Percentiles rank a stretch among this genome's conserved stretches.
Conservation (phyloP, 2,797 vertebrate species). For the Danio albolineatus region DNA sequence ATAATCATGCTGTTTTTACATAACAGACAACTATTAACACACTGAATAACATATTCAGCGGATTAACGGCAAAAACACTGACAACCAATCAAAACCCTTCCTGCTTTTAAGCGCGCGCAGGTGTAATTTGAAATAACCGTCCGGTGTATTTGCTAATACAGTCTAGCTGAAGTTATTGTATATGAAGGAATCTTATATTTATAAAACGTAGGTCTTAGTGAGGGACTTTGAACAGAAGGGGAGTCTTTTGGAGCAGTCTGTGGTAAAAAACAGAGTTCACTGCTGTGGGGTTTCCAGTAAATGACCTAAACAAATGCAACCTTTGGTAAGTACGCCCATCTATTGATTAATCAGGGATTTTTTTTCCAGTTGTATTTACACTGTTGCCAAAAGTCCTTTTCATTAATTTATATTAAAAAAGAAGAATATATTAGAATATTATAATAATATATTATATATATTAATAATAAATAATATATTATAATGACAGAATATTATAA, state of each 20-base stretch:
- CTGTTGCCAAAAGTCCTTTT: not conserved
- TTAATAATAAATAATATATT: too few relatives aligned
- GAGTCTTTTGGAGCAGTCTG: not conserved
- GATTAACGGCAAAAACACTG: not conserved
- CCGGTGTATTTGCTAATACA: not conserved
- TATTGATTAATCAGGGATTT: not conserved
- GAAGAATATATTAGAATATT: too few relatives aligned
- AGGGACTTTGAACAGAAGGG: not conserved
- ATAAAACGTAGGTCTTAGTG: not conserved
- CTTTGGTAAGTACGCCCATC: constrained; percentile 35
- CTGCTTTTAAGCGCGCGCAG: not conserved
- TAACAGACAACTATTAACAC: too few relatives aligned
- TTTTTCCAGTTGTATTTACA: not conserved
- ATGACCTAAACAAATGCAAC: constrained; percentile 48
- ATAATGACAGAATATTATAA: not conserved
- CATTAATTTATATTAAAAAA: too few relatives aligned
- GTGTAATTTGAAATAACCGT: not conserved
- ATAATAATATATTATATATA: too few relatives aligned
- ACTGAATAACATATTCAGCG: not conserved
- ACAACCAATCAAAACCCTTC: not conserved
- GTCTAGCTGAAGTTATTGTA: not conserved
- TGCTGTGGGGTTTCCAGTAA: constrained; percentile 24
- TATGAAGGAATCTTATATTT: not conserved
- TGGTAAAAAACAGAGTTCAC: constrained; percentile 19
- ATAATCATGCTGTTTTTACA: too few relatives aligned